Percentiles rank a stretch among this genome's conserved stretches.
These are phyloP conservation scores for Pelecanoides urinatrix DNA, from an alignment of 2,113 vertebrate genomes.

Conservation along the genomic window DNA sequence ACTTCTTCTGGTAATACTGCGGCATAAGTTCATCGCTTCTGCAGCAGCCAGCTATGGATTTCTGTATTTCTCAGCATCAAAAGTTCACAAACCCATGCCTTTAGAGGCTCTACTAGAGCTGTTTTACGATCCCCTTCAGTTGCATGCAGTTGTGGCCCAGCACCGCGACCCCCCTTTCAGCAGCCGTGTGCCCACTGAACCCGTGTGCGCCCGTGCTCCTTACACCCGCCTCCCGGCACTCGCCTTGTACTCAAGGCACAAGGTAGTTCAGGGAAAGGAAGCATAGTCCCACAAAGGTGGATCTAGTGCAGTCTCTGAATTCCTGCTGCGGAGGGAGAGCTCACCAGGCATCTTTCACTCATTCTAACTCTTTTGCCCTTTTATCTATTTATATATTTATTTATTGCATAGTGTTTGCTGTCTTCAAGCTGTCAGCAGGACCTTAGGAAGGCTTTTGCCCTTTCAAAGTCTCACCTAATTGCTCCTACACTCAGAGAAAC, in stretches of 20 bases:
- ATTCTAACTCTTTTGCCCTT: background rate
- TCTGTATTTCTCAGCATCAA: background rate
- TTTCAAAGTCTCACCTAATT: background rate
- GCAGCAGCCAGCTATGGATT: background rate
- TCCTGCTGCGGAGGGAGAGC: background rate
- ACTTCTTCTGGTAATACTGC: background rate
- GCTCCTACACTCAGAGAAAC: background rate
- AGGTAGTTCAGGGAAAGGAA: background rate
- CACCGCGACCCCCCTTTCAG: background rate
- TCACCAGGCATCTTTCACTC: background rate
- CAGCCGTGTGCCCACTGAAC: background rate
- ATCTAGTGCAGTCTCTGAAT: background rate
- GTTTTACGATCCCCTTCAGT: background rate
- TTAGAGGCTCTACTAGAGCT: background rate
- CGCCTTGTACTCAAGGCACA: background rate
- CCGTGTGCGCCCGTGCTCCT: fast-evolving
- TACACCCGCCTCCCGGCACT: background rate
- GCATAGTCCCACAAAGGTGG: background rate
- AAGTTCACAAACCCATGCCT: background rate
- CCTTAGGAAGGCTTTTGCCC: background rate
- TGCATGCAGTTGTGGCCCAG: background rate
- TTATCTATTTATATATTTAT: background rate
- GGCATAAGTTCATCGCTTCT: background rate
- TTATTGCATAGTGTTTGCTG: background rate
- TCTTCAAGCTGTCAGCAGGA: background rate